Conservation (phyloP, 2,113 vertebrate species). For the Oreochromis aureus region DNA sequence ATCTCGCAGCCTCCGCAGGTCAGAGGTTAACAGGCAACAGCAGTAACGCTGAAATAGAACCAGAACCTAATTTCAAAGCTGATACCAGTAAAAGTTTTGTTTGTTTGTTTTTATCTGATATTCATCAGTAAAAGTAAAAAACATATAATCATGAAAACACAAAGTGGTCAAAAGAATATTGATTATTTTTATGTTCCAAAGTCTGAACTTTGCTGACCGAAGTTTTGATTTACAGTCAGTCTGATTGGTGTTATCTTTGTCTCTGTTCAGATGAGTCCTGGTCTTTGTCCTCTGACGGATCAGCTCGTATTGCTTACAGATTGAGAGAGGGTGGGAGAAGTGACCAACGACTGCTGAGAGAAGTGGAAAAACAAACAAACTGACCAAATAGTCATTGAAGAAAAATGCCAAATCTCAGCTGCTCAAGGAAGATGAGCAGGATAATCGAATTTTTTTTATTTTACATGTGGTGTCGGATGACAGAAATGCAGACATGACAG, state of each 20-base stretch:
- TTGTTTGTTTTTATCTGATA: accelerated
- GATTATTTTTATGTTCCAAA: neutral
- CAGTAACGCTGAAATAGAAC: neutral
- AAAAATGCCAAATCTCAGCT: slow-evolving; percentile 20
- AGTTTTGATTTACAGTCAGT: neutral
- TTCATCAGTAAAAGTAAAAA: neutral
- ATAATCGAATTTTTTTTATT: neutral
- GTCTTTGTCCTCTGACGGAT: neutral
- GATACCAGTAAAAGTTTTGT: neutral
- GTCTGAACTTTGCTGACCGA: neutral
- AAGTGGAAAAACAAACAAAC: neutral
- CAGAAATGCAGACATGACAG: neutral
- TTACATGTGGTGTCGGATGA: neutral
- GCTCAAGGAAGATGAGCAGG: neutral
- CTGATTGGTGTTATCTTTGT: neutral
- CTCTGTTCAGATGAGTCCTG: slow-evolving; percentile 33
- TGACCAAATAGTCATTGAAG: slow-evolving; percentile 1
- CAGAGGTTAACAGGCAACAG: slow-evolving; percentile 4
- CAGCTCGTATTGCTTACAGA: neutral
- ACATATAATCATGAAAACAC: neutral
- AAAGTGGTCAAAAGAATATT: neutral
- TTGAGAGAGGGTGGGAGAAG: neutral
- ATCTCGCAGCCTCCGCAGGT: slow-evolving; percentile 59
- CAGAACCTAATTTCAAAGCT: neutral
- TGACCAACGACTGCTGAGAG: neutral